phyloP scores from a whole-genome alignment of 2,888 invertebrate genomes.

The Stratiomys singularior region DNA sequence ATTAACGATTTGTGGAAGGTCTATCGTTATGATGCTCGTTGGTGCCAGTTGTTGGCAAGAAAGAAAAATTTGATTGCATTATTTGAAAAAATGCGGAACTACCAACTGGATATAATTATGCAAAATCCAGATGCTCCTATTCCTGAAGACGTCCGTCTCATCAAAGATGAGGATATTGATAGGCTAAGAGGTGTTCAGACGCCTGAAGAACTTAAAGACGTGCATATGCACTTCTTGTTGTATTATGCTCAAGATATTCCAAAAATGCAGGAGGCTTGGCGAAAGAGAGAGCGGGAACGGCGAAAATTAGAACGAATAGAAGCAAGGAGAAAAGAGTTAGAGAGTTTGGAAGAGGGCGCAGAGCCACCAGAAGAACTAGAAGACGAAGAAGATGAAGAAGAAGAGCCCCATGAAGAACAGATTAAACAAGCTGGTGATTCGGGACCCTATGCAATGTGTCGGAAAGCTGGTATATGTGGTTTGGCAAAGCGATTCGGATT shows the following conservation, averaged over 20 bases:
- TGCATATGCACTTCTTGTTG: constrained; percentile 91
- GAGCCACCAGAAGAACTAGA: constrained; percentile 58
- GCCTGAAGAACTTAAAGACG: constrained; percentile 91
- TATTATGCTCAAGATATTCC: constrained; percentile 90
- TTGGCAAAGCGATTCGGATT: constrained; percentile 93
- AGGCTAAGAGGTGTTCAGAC: constrained; percentile 81
- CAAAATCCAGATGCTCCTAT: constrained; percentile 84
- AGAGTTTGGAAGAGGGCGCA: constrained; percentile 56
- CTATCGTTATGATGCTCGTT: constrained; percentile 95
- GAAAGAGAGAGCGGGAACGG: constrained; percentile 74
- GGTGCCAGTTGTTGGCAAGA: constrained; percentile 88
- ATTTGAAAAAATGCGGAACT: constrained; percentile 92
- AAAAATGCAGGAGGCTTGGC: constrained; percentile 81
- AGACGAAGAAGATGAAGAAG: constrained; percentile 71
- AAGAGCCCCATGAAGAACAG: constrained; percentile 70
- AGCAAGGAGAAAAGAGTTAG: constrained; percentile 54
- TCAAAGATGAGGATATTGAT: constrained; percentile 87
- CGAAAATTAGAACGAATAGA: constrained; percentile 68
- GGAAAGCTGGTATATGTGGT: constrained; percentile 84
- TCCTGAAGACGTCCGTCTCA: constrained; percentile 82
- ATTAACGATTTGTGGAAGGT: constrained; percentile 98
- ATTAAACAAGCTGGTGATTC: constrained; percentile 88
- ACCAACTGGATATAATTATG: constrained; percentile 85
- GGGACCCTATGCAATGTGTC: constrained; percentile 89
- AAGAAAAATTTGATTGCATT: constrained; percentile 84